These are phyloP conservation scores for Iguana delicatissima DNA, from an alignment of 2,797 vertebrate species.

Conservation along the genomic window DNA sequence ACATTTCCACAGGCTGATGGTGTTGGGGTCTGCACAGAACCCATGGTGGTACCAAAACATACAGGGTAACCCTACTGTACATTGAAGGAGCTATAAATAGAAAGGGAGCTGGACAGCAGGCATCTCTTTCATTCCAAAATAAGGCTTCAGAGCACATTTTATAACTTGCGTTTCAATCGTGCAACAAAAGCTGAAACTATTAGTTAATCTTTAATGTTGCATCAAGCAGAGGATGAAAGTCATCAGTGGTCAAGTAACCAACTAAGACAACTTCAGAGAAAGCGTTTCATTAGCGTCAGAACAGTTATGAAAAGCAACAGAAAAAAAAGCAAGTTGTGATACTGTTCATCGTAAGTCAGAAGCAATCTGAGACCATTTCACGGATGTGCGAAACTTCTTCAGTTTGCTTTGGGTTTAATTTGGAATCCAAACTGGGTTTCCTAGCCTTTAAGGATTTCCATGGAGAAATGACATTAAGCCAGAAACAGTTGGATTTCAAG, in stretches of 20 bases:
- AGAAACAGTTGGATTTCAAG: no score
- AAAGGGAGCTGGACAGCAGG: not conserved
- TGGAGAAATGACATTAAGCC: not conserved
- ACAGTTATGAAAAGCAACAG: not conserved
- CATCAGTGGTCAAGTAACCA: not conserved
- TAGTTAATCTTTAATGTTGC: conserved; percentile 17
- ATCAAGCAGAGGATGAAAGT: not conserved
- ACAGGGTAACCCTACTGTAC: not conserved
- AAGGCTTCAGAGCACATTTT: not conserved
- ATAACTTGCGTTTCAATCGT: not conserved
- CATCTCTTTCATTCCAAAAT: not conserved
- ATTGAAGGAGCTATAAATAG: not conserved
- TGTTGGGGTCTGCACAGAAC: not conserved
- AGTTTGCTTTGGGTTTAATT: not conserved
- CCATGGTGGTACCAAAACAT: not conserved
- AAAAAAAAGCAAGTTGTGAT: not conserved
- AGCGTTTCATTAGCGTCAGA: not conserved
- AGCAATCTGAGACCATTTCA: not conserved
- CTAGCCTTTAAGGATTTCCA: not conserved
- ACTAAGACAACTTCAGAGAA: not conserved
- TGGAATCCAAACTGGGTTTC: not conserved
- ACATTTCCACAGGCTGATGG: not conserved
- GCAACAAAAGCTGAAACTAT: not conserved
- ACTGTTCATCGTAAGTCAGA: not conserved
- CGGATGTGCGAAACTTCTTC: rapidly evolving